Evolutionary conservation across 1,140 invertebrate species (phyloP).

Genomic region (Bombus soroeensis): DNA sequence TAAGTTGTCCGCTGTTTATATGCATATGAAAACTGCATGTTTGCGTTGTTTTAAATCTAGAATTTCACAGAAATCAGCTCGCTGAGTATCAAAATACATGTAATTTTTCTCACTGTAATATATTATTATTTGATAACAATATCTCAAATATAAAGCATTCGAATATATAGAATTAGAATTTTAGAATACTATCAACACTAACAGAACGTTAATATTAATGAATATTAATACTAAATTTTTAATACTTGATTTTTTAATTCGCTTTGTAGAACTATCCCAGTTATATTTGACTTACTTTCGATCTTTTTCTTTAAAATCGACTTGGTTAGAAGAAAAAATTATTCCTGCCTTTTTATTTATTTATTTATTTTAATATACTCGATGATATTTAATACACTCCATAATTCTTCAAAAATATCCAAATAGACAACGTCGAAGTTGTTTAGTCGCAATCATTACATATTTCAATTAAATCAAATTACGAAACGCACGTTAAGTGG

Average conservation of each 20-base stretch:
- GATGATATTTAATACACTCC: no score
- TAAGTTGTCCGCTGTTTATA: slow-evolving; percentile 1
- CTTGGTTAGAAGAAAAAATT: no score
- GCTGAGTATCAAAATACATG: not conserved
- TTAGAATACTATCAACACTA: not conserved
- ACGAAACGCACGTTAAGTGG: slow-evolving; percentile 42
- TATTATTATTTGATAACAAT: not conserved
- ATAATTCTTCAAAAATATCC: not conserved
- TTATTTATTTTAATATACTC: no score
- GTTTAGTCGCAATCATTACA: not conserved
- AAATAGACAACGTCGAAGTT: not conserved
- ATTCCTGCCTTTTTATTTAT: no score
- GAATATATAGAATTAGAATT: not conserved
- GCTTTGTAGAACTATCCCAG: no score
- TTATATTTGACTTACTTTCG: not conserved
- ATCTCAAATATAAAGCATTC: no score
- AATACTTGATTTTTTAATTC: no score
- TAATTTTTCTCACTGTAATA: not conserved
- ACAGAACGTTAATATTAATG: not conserved
- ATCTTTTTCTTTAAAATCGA: not conserved
- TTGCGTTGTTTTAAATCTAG: not conserved
- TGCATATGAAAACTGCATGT: not conserved
- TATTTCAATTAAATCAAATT: slow-evolving; percentile 62
- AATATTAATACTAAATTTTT: not conserved
- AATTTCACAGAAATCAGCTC: slow-evolving; percentile 4